Percentiles rank a stretch among this genome's conserved stretches.
Conservation (phyloP, 2,113 vertebrate species). For the Axis porcinus region DNA sequence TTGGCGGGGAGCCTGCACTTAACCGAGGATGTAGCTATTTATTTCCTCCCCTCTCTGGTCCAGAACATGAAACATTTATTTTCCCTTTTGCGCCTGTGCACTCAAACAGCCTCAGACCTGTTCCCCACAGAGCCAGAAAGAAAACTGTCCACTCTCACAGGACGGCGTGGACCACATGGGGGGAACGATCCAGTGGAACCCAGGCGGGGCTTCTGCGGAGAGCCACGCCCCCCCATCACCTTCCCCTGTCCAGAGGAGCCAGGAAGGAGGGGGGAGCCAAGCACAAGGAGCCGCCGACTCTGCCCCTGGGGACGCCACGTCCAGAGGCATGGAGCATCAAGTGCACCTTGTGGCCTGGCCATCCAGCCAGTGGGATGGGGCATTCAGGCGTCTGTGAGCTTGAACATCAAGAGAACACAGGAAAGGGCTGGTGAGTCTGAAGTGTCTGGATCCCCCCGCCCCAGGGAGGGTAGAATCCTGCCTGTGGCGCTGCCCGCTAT, state of each 20-base stretch:
- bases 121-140: neutral
- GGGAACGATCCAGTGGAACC: neutral
- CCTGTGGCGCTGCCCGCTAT: neutral
- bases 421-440: fast-evolving
- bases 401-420: fast-evolving
- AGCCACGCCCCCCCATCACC: fast-evolving
- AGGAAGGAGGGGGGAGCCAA: neutral
- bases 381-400: fast-evolving
- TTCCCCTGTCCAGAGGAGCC: neutral
- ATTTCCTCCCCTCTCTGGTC: constrained; percentile 42
- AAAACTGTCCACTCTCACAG: neutral
- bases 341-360: constrained; percentile 68
- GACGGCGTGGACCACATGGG: constrained; percentile 45
- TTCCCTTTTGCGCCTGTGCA: neutral
- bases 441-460: fast-evolving
- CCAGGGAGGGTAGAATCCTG: neutral
- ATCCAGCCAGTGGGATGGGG: constrained; percentile 39
- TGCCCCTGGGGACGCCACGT: neutral
- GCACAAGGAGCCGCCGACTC: fast-evolving
- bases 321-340: constrained; percentile 59
- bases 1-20: neutral
- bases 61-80: neutral
- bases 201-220: neutral
- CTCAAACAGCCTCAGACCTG: constrained; percentile 15
- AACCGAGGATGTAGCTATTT: neutral